Conservation (phyloP, 2,797 vertebrate genomes). For the Parauchenoglanis punctatus region DNA sequence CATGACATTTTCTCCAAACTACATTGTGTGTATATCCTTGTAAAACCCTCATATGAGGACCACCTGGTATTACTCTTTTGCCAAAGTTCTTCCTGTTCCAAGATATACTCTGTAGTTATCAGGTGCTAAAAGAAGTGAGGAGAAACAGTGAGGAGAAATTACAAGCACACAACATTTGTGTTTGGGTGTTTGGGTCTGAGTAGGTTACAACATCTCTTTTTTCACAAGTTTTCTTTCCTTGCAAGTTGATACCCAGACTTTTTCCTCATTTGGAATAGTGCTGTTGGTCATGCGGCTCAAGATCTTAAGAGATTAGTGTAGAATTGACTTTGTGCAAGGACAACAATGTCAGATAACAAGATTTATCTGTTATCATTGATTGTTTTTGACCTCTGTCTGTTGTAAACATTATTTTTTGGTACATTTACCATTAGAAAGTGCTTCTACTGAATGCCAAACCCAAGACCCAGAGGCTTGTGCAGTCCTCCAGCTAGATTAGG, state of each 20-base stretch:
- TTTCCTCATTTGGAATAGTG: not conserved
- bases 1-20: no score
- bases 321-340: slow-evolving; percentile 23
- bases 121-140: no score
- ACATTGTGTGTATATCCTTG: no score
- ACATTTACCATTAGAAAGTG: slow-evolving; percentile 2
- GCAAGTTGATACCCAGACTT: not conserved
- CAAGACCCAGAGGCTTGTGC: not conserved
- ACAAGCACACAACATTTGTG: no score
- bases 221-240: not conserved
- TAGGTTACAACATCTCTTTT: not conserved
- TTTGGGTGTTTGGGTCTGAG: no score
- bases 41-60: no score
- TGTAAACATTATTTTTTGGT: slow-evolving; percentile 20
- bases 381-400: slow-evolving; percentile 23
- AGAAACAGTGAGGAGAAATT: no score
- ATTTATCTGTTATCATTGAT: slow-evolving; percentile 11
- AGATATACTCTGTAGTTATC: no score
- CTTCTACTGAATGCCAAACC: not conserved
- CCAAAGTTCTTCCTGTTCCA: no score
- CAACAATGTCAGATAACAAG: slow-evolving; percentile 8
- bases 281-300: not conserved
- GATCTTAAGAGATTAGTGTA: slow-evolving; percentile 15
- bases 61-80: no score
- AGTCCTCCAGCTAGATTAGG: slow-evolving; percentile 8